Conservation (phyloP, 2,113 vertebrate species). For the Symphodus melops region DNA sequence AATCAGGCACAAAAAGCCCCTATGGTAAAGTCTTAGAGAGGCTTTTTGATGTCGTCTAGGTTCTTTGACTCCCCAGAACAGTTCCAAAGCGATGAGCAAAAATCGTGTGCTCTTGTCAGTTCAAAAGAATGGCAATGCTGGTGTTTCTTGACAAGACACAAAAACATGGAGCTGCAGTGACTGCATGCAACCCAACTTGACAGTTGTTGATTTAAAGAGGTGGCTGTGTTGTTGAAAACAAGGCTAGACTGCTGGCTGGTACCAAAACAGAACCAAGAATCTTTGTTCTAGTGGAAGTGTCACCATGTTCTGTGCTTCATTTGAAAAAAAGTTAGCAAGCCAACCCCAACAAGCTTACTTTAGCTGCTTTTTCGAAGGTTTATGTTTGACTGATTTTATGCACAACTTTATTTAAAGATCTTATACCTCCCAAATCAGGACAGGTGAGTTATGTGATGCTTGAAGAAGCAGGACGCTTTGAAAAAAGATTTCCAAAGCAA, state of each 20-base stretch:
- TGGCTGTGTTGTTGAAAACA: slow-evolving; percentile 52
- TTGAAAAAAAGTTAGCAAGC: slow-evolving; percentile 56
- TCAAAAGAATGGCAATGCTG: slow-evolving; percentile 43
- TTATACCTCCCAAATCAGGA: slow-evolving; percentile 15
- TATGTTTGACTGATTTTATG: slow-evolving; percentile 28
- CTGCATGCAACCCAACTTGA: slow-evolving; percentile 49
- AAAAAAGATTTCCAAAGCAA: slow-evolving; percentile 28
- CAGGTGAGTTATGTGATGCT: slow-evolving; percentile 27
- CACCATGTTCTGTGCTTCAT: slow-evolving; percentile 51
- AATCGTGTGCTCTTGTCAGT: slow-evolving; percentile 43
- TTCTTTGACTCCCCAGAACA: slow-evolving; percentile 13
- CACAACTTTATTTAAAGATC: slow-evolving; percentile 51
- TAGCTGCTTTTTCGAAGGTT: slow-evolving; percentile 40
- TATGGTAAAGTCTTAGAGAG: slow-evolving; percentile 35
- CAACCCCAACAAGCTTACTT: slow-evolving; percentile 48
- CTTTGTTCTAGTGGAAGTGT: slow-evolving; percentile 34
- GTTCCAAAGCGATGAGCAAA: slow-evolving; percentile 19
- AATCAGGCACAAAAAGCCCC: slow-evolving; percentile 19
- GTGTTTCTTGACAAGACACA: slow-evolving; percentile 58
- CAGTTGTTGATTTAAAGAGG: slow-evolving; percentile 62
- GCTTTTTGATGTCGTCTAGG: slow-evolving; percentile 45
- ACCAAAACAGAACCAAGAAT: slow-evolving; percentile 41
- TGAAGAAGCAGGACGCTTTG: slow-evolving; percentile 24
- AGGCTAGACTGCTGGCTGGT: slow-evolving; percentile 4
- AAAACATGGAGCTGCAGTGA: slow-evolving; percentile 59